These are phyloP conservation scores for Atopsyche davidsoni DNA, from an alignment of 1,140 invertebrate genomes.

Conservation along the genomic window DNA sequence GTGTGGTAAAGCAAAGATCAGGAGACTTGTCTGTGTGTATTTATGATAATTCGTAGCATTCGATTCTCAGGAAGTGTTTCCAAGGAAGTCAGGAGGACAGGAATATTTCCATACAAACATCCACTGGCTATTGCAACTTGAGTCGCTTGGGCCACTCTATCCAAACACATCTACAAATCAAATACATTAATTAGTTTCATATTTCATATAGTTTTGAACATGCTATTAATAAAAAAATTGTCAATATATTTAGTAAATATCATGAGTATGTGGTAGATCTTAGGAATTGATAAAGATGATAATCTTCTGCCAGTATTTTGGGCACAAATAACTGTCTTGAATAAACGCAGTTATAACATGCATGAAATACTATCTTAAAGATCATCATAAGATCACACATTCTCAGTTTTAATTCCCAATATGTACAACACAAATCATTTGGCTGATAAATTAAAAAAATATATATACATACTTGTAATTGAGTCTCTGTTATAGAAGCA, in stretches of 20 bases:
- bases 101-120: conserved; percentile 70
- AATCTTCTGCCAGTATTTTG: too few species aligned
- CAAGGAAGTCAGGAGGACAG: conserved; percentile 50
- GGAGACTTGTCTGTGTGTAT: conserved; percentile 26
- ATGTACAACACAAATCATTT: neutral
- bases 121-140: conserved; percentile 67
- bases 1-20: neutral
- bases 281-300: too few species aligned
- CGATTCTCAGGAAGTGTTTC: conserved; percentile 53
- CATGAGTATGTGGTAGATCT: too few species aligned
- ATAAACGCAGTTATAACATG: too few species aligned
- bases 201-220: neutral
- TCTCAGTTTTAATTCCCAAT: too few species aligned
- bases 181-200: conserved; percentile 5
- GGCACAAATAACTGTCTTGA: too few species aligned
- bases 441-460: neutral
- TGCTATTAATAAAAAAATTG: neutral
- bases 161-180: conserved; percentile 50
- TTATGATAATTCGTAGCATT: conserved; percentile 54
- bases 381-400: too few species aligned
- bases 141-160: conserved; percentile 69
- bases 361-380: too few species aligned
- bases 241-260: too few species aligned
- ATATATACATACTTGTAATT: conserved; percentile 28
- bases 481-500: conserved; percentile 8